Percentiles rank a stretch among this genome's conserved stretches.
phyloP scores from a whole-genome alignment of 1,140 invertebrate genomes.

The Dolichoris vasculosae region DNA sequence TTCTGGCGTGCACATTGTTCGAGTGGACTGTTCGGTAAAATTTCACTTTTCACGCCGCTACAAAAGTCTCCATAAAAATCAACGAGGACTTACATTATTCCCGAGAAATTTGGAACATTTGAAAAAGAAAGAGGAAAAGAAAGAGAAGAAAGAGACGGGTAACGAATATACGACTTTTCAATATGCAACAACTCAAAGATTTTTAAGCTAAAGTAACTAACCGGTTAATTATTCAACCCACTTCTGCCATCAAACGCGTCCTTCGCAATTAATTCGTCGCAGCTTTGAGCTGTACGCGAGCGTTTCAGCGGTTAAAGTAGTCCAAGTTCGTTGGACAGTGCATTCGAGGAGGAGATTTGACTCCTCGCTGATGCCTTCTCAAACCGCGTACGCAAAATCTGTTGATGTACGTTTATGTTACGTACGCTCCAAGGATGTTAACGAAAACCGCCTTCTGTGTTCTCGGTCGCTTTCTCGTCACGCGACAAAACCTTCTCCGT shows the following conservation, averaged over 20 bases:
- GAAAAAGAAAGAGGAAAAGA: background rate
- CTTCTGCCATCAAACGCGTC: background rate
- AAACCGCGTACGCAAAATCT: no score
- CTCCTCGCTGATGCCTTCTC: no score
- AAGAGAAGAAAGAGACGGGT: no score
- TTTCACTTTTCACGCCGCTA: background rate
- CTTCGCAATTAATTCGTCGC: no score
- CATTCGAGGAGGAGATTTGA: background rate
- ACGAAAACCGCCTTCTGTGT: background rate
- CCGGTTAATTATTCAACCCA: background rate
- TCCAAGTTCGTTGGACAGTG: no score
- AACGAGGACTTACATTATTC: background rate
- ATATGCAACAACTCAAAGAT: background rate
- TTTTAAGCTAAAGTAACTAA: background rate
- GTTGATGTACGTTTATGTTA: no score
- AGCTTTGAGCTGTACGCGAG: no score
- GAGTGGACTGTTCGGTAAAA: background rate
- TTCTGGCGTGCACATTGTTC: background rate
- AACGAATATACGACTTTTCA: background rate
- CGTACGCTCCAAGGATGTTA: background rate
- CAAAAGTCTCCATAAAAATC: background rate
- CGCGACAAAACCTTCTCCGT: background rate
- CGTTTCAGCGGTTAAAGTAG: background rate
- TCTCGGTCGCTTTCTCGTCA: constrained; percentile 16
- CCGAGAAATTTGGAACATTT: background rate